Conservation (phyloP, 2,113 vertebrate species). For the Peromyscus californicus region DNA sequence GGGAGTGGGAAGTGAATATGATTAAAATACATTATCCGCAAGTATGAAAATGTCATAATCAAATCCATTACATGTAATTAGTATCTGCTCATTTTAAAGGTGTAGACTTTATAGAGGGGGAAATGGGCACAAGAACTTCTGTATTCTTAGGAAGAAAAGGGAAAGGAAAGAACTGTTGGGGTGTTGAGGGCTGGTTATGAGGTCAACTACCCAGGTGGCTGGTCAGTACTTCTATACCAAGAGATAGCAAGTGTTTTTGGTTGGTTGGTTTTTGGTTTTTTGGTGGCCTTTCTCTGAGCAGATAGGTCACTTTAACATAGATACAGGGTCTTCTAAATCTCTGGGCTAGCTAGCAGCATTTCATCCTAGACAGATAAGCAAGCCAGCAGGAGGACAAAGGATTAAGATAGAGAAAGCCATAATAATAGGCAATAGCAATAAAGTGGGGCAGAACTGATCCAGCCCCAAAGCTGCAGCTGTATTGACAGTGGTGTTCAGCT, state of each 20-base stretch:
- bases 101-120: not conserved
- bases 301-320: not conserved
- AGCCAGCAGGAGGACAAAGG: not conserved
- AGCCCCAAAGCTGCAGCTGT: not conserved
- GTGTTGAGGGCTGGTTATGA: not conserved
- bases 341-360: not conserved
- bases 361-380: conserved; percentile 14
- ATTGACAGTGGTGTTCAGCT: not conserved
- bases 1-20: not conserved
- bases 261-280: not conserved
- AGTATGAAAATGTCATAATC: no score
- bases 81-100: not conserved
- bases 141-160: conserved; percentile 34
- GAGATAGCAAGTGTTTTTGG: not conserved
- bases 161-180: not conserved
- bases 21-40: not conserved
- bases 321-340: not conserved
- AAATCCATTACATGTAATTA: not conserved
- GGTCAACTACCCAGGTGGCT: not conserved
- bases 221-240: not conserved
- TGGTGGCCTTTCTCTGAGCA: not conserved
- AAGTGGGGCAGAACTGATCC: not conserved
- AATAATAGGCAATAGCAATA: not conserved
- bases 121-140: not conserved
- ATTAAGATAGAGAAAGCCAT: not conserved